Evolutionary conservation across 2,888 invertebrate species (phyloP), one percentile per base, ranked within the genome.

Genomic region (Iselma pallidipennis): DNA sequence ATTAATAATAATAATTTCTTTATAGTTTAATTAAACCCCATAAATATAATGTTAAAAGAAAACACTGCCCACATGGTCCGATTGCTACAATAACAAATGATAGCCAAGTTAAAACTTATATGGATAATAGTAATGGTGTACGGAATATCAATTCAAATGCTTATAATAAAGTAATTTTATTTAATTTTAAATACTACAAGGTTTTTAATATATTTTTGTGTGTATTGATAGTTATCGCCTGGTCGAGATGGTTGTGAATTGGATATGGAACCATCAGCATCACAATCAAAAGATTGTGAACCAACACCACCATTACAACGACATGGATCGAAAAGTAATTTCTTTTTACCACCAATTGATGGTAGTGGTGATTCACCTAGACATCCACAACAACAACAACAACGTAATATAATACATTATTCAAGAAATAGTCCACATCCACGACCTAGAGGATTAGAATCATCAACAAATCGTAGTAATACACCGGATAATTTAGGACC

Each of bases 41-140:
- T 78, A 89, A 88, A 78, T 89, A 89, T 81, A 85, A 86, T 72
- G 86, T 86, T 66, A 87, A 89, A 78, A 85, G 86, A 72, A 85
- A 85, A 75, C 84, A 85, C 66, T 81, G 80, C 67, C 74, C 79
- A n/a, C 82, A 83, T 69, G 85, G 82, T 60, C 82, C 82, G 26
- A 81, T 82, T 59, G 84, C 82, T 52, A 83, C 81, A 21, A 82
- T 82, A 50, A 80, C 82, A 61, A 82, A 90, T 82, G 91, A 90
- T 84, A 92, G 91, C 85, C 94, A 94, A 90, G 95, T 95, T 86
- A 94, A 94, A 87, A 94, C 95, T 83, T 95, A 95, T 87, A 94
- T 94, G 89, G 95, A 91, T 85, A 94, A 95, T 86, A 94, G 94
- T 82, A 90, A 89, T 86, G 90, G 90, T 80, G 89, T 88, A 81